Evolutionary conservation across 1,140 invertebrate species (phyloP).

Genomic region (Caerostris extrusa): DNA sequence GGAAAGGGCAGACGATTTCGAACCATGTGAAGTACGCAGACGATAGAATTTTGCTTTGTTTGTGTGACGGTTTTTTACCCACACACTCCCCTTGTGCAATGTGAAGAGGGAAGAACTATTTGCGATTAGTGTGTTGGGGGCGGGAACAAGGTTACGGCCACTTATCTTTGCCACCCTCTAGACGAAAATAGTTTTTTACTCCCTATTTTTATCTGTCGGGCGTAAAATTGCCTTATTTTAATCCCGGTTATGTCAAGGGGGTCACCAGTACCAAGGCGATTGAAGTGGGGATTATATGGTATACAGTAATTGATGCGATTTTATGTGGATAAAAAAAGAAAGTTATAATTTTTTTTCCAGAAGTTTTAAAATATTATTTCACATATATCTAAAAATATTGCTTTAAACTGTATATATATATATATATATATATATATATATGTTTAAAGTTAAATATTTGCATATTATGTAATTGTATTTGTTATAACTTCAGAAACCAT

Average conservation of each 20-base stretch:
- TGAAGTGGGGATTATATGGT: too few relatives aligned
- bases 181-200: background rate
- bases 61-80: background rate
- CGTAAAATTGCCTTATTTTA: background rate
- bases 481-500: too few relatives aligned
- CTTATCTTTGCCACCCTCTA: slow-evolving; percentile 10
- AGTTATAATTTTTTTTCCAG: too few relatives aligned
- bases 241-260: background rate
- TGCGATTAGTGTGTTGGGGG: background rate
- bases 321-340: too few relatives aligned
- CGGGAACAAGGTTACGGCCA: background rate
- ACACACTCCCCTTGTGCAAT: slow-evolving; percentile 28
- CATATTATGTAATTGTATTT: too few relatives aligned
- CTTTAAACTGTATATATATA: too few relatives aligned
- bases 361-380: too few relatives aligned
- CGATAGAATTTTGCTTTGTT: background rate
- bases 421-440: too few relatives aligned
- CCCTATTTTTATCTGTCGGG: background rate
- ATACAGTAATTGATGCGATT: too few relatives aligned
- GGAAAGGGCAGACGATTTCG: background rate
- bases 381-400: too few relatives aligned
- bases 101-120: slow-evolving; percentile 30
- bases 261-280: background rate
- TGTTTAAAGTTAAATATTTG: too few relatives aligned
- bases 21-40: background rate